Evolutionary conservation across 1,140 invertebrate genomes (phyloP).

Genomic region (Lasioglossum albipes): DNA sequence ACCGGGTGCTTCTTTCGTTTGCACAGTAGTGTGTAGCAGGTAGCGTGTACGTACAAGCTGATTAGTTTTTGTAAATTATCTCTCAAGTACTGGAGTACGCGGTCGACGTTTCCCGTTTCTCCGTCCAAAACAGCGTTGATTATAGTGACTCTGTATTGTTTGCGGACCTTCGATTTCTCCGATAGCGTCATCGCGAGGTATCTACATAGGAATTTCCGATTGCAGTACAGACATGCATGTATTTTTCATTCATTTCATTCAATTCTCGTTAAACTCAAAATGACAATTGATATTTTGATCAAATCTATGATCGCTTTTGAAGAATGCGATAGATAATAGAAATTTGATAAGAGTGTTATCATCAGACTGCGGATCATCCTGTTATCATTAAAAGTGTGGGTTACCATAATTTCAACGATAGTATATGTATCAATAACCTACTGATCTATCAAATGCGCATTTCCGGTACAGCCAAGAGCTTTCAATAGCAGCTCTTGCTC

Average conservation of each 20-base stretch:
- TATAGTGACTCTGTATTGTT: slow-evolving; percentile 72
- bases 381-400: too few species aligned
- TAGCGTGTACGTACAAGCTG: slow-evolving; percentile 45
- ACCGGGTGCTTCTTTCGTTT: too few species aligned
- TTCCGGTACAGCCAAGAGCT: slow-evolving; percentile 64
- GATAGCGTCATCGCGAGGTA: slow-evolving; percentile 55
- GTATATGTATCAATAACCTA: slow-evolving; percentile 51
- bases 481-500: slow-evolving; percentile 66
- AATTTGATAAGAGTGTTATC: too few species aligned
- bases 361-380: too few species aligned
- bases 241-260: too few species aligned
- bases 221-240: too few species aligned
- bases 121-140: slow-evolving; percentile 62
- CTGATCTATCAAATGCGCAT: slow-evolving; percentile 53
- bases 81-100: slow-evolving; percentile 55
- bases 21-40: too few species aligned
- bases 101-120: slow-evolving; percentile 48
- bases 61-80: slow-evolving; percentile 58
- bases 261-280: too few species aligned
- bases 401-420: too few species aligned
- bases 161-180: slow-evolving; percentile 52
- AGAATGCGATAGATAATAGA: too few species aligned
- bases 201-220: slow-evolving; percentile 30
- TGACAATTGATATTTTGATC: too few species aligned
- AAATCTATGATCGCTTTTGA: too few species aligned